phyloP scores from a whole-genome alignment of 2,888 invertebrate genomes.

The Ormyrus pomaceus region DNA sequence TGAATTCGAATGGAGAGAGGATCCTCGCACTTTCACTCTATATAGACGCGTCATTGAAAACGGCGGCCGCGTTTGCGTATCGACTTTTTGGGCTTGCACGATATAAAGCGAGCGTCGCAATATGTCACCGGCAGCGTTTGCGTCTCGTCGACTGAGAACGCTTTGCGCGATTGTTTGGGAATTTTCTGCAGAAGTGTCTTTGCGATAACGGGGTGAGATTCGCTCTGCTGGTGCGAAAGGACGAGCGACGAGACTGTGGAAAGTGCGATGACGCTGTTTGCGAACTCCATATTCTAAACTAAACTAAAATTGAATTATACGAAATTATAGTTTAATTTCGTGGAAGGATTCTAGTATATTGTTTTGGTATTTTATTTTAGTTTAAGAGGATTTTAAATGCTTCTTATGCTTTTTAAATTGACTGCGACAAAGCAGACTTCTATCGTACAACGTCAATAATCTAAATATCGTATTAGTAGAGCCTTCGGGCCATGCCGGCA shows the following conservation, averaged over 20 bases:
- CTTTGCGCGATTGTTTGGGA: slow-evolving; percentile 15
- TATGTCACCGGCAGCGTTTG: slow-evolving; percentile 71
- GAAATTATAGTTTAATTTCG: not conserved
- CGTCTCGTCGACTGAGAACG: slow-evolving; percentile 65
- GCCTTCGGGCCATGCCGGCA: slow-evolving; percentile 62
- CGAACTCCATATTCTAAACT: not conserved
- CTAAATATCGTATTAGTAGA: no score
- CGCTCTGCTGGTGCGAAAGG: not conserved
- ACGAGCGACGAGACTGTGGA: slow-evolving; percentile 8
- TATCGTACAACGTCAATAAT: no score
- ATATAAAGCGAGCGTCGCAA: slow-evolving; percentile 63
- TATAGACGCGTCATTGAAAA: slow-evolving; percentile 17
- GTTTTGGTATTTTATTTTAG: not conserved
- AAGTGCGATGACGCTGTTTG: slow-evolving; percentile 24
- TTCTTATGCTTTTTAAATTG: no score
- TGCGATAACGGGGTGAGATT: slow-evolving; percentile 1
- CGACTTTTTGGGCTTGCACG: slow-evolving; percentile 62
- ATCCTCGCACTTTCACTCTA: slow-evolving; percentile 65
- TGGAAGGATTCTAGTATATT: slow-evolving; percentile 3
- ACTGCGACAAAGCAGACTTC: no score
- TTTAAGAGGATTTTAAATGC: not conserved
- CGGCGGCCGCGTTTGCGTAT: no score
- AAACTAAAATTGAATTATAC: not conserved
- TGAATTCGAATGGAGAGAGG: slow-evolving; percentile 74
- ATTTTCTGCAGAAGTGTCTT: slow-evolving; percentile 13